phyloP scores from a whole-genome alignment of 2,113 vertebrate genomes.

The Falco punctatus region DNA sequence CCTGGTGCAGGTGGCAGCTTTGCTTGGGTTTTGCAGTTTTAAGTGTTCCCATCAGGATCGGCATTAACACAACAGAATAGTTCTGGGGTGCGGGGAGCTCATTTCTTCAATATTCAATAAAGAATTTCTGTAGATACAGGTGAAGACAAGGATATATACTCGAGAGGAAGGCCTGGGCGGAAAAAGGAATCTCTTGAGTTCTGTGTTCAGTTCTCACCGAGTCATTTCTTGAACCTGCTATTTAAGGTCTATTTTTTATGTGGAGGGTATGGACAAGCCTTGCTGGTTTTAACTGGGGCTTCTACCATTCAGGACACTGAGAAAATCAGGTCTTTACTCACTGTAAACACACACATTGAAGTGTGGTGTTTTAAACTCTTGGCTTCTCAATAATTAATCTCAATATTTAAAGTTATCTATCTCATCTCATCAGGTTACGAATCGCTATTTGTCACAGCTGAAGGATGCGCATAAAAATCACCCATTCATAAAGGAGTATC shows the following conservation, averaged over 20 bases:
- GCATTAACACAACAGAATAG: fast-evolving
- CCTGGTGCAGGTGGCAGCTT: fast-evolving
- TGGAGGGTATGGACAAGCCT: fast-evolving
- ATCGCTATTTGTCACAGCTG: slow-evolving; percentile 93
- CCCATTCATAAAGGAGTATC: slow-evolving; percentile 92
- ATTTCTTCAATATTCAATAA: fast-evolving
- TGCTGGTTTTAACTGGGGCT: background rate
- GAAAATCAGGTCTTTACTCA: background rate
- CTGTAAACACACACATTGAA: no score
- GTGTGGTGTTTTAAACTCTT: background rate
- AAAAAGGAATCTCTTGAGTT: background rate
- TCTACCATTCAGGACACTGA: fast-evolving
- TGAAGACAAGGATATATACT: background rate
- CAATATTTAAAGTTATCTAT: fast-evolving
- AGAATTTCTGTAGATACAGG: background rate
- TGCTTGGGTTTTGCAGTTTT: background rate
- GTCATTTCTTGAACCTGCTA: fast-evolving
- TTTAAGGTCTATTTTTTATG: background rate
- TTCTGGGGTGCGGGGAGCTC: background rate
- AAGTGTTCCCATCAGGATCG: background rate
- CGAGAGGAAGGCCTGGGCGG: background rate
- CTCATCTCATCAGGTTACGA: slow-evolving; percentile 80
- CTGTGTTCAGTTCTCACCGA: background rate
- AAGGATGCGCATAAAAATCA: slow-evolving; percentile 91
- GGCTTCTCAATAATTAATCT: background rate